Evolutionary conservation across 2,113 vertebrate genomes (phyloP).

Genomic region (Jacana jacana): DNA sequence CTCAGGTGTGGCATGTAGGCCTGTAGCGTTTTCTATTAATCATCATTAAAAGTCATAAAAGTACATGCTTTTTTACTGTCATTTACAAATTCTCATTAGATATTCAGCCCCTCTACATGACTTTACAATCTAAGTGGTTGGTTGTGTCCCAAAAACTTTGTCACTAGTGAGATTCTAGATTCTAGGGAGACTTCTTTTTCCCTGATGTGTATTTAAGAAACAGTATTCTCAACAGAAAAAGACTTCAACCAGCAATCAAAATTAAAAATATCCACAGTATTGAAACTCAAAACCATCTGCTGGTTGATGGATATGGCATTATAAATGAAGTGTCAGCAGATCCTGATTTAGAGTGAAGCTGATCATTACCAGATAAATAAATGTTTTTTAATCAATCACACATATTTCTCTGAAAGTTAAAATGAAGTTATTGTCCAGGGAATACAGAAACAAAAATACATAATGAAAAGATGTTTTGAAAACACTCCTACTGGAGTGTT

Average conservation of each 20-base stretch:
- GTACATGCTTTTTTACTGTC: background rate
- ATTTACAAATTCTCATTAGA: background rate
- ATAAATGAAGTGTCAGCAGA: background rate
- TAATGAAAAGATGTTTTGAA: background rate
- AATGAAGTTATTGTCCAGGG: background rate
- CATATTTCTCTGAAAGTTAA: background rate
- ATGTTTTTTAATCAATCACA: background rate
- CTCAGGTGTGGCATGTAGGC: background rate
- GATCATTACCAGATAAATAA: background rate
- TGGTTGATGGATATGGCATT: background rate
- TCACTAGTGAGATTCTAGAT: background rate
- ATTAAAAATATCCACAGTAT: background rate
- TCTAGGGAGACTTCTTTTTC: background rate
- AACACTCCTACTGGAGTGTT: background rate
- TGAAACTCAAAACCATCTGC: background rate
- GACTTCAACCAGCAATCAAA: background rate
- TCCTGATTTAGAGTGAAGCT: background rate
- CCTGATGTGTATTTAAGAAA: background rate
- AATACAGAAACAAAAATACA: background rate
- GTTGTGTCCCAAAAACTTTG: background rate
- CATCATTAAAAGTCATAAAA: background rate
- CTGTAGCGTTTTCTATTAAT: background rate
- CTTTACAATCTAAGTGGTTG: background rate
- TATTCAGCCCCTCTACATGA: background rate
- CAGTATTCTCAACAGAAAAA: background rate